Evolutionary conservation across 2,888 invertebrate genomes (phyloP).

Genomic region (Chironomus riparius): DNA sequence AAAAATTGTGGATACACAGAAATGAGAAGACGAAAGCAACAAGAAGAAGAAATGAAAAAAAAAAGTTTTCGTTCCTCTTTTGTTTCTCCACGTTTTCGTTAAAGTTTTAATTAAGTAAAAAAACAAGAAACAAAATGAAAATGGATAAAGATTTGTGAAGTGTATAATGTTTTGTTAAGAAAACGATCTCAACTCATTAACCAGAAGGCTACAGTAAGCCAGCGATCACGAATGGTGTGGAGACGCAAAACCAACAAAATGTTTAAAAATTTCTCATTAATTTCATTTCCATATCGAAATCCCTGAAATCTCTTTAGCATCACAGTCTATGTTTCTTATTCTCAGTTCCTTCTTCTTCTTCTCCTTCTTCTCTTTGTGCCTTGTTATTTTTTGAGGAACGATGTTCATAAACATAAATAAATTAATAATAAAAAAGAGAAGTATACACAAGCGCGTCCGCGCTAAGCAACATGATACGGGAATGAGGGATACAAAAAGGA

Average conservation of each 20-base stretch:
- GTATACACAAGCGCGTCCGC: background rate
- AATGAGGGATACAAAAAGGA: background rate
- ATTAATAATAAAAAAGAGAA: constrained; percentile 9
- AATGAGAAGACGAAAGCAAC: background rate
- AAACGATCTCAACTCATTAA: constrained; percentile 17
- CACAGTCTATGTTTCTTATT: background rate
- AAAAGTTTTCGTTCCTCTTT: background rate
- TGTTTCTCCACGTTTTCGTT: background rate
- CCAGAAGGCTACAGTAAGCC: background rate
- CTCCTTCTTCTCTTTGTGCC: background rate
- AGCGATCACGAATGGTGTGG: background rate
- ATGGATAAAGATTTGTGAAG: constrained; percentile 5
- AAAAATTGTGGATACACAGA: no score
- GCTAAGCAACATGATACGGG: background rate
- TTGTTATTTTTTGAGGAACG: constrained; percentile 2
- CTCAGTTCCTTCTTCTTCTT: background rate
- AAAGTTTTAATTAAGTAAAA: constrained; percentile 13
- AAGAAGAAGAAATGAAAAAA: background rate
- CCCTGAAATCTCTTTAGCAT: constrained; percentile 7
- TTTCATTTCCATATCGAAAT: background rate
- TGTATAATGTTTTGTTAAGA: constrained; percentile 9
- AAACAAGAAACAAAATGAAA: background rate
- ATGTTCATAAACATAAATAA: constrained; percentile 21
- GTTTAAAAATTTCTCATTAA: background rate
- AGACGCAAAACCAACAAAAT: no score